These are phyloP conservation scores for Sarcophaga peregrina DNA, from an alignment of 1,140 invertebrate genomes.

Conservation along the genomic window DNA sequence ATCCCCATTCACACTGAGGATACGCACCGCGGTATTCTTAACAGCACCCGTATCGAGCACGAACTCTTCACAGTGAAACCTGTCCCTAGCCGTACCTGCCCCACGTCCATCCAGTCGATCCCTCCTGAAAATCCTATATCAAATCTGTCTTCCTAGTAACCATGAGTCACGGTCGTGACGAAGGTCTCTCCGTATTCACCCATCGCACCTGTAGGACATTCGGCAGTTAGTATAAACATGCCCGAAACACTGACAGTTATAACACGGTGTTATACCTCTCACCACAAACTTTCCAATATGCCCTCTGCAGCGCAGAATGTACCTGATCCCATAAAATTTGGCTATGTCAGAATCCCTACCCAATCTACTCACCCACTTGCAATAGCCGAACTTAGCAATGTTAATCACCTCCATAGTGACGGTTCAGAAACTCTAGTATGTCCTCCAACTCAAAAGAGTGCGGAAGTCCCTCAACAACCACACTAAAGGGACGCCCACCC, in stretches of 20 bases:
- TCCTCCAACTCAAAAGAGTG: background rate
- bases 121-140: background rate
- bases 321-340: background rate
- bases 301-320: too few species aligned
- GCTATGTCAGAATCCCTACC: background rate
- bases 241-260: too few species aligned
- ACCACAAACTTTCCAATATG: background rate
- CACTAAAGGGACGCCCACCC: background rate
- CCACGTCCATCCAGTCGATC: background rate
- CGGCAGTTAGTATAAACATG: too few species aligned
- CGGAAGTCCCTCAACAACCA: background rate
- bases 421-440: background rate
- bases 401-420: too few species aligned
- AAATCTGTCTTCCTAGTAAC: too few species aligned
- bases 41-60: background rate
- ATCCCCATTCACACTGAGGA: too few species aligned
- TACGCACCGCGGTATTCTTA: too few species aligned
- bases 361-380: background rate
- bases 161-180: too few species aligned
- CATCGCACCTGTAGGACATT: too few species aligned
- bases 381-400: background rate
- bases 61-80: background rate
- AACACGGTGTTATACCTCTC: background rate
- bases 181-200: too few species aligned
- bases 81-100: background rate